Evolutionary conservation across 2,888 invertebrate genomes (phyloP).

Genomic region (Parapristionchus giblindavisi): DNA sequence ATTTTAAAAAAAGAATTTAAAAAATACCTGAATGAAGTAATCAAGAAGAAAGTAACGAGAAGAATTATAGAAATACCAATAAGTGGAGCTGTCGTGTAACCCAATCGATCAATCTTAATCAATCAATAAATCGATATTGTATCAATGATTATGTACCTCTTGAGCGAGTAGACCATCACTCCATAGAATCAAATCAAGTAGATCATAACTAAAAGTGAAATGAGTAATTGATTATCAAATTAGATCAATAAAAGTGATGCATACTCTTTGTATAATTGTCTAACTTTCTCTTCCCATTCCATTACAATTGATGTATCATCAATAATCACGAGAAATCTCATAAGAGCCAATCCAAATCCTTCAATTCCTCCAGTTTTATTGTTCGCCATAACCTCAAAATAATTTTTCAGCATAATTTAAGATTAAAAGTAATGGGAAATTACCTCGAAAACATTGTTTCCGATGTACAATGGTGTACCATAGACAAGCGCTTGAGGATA

Average conservation of each 20-base stretch:
- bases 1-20: background rate
- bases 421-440: background rate
- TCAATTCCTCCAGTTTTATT: background rate
- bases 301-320: constrained; percentile 28
- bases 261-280: constrained; percentile 8
- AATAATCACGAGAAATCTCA: constrained; percentile 24
- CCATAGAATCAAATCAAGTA: constrained; percentile 32
- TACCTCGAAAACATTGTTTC: constrained; percentile 35
- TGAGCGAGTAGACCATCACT: constrained; percentile 15
- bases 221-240: background rate
- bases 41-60: constrained; percentile 31
- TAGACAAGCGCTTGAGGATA: constrained; percentile 34
- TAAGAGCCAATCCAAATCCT: constrained; percentile 29
- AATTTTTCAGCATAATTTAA: background rate
- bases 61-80: constrained; percentile 21
- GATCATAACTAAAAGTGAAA: constrained; percentile 14
- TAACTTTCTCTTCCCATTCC: constrained; percentile 23
- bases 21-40: constrained; percentile 27
- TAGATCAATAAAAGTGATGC: background rate
- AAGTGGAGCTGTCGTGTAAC: constrained; percentile 25
- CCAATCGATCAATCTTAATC: constrained; percentile 29
- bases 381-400: background rate
- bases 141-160: background rate
- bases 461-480: constrained; percentile 35
- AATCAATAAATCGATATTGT: background rate